Evolutionary conservation across 2,113 vertebrate species (phyloP).

Genomic region (Gila orcuttii): DNA sequence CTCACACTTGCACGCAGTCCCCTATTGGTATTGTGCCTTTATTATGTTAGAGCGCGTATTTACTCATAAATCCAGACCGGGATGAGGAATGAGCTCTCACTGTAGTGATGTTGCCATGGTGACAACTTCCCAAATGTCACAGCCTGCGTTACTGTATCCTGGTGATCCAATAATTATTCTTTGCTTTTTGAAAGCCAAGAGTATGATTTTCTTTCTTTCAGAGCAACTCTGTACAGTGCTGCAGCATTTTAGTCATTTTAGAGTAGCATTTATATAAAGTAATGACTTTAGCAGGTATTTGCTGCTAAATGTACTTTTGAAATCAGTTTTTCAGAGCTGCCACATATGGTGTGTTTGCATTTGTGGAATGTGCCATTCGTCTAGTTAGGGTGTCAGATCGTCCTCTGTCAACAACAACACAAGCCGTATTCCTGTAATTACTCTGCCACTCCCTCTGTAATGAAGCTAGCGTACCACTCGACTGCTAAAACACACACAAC

Average conservation of each 20-base stretch:
- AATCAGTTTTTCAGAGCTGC: slow-evolving; percentile 33
- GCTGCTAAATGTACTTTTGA: neutral
- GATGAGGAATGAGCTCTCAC: slow-evolving; percentile 48
- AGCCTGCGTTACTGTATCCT: slow-evolving; percentile 55
- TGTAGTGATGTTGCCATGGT: slow-evolving; percentile 54
- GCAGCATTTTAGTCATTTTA: neutral
- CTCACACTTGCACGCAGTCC: neutral
- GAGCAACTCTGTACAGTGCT: slow-evolving; percentile 38
- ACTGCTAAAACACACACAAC: neutral
- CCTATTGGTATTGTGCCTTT: slow-evolving; percentile 35
- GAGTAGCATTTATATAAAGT: neutral
- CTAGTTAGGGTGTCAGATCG: slow-evolving; percentile 18
- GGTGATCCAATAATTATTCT: slow-evolving; percentile 57
- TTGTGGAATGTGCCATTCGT: slow-evolving; percentile 37
- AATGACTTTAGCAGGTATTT: neutral
- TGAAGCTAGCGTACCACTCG: slow-evolving; percentile 19
- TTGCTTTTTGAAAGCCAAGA: slow-evolving; percentile 41
- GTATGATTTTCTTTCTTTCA: slow-evolving; percentile 41
- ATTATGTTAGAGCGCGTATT: slow-evolving; percentile 50
- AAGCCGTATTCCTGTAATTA: slow-evolving; percentile 31
- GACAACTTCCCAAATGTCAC: slow-evolving; percentile 62
- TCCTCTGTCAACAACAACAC: slow-evolving; percentile 27
- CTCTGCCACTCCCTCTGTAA: slow-evolving; percentile 20
- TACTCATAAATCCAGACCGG: slow-evolving; percentile 54
- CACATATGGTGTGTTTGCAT: neutral